These are phyloP conservation scores for Enteromius radiatus DNA, from an alignment of 2,797 vertebrate species.

Conservation along the genomic window DNA sequence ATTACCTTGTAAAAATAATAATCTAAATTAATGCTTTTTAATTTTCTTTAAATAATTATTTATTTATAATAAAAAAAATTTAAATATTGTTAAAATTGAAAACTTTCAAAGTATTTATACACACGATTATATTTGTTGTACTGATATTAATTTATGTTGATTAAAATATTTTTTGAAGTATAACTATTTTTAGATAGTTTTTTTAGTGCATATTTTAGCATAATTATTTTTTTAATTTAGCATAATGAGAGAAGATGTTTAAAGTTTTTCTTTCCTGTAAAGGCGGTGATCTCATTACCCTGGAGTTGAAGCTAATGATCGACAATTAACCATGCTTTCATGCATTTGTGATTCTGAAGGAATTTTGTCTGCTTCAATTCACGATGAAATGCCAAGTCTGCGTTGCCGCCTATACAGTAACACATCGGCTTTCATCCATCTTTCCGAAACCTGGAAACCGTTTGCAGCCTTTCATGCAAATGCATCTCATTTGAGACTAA, in stretches of 20 bases:
- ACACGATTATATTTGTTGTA: neutral
- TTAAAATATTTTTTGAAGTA: neutral
- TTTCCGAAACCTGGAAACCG: constrained; percentile 36
- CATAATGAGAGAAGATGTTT: neutral
- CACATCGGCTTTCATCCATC: constrained; percentile 29
- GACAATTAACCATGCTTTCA: neutral
- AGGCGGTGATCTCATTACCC: neutral
- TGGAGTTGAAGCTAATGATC: constrained; percentile 1
- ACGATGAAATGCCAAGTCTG: constrained; percentile 10
- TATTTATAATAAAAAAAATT: neutral
- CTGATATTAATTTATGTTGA: neutral
- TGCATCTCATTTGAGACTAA: constrained; percentile 47
- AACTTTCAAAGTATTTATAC: neutral
- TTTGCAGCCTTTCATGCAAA: constrained; percentile 48
- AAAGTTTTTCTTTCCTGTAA: neutral
- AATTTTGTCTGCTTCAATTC: constrained; percentile 21
- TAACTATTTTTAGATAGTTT: neutral
- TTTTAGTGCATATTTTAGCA: neutral
- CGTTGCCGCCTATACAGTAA: constrained; percentile 17
- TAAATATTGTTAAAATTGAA: neutral
- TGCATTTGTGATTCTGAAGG: neutral
- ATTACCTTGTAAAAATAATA: neutral
- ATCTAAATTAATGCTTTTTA: neutral
- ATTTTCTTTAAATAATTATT: neutral
- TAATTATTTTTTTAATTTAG: neutral